These are phyloP conservation scores for Ooceraea biroi DNA, from an alignment of 1,140 invertebrate genomes.

Conservation along the genomic window DNA sequence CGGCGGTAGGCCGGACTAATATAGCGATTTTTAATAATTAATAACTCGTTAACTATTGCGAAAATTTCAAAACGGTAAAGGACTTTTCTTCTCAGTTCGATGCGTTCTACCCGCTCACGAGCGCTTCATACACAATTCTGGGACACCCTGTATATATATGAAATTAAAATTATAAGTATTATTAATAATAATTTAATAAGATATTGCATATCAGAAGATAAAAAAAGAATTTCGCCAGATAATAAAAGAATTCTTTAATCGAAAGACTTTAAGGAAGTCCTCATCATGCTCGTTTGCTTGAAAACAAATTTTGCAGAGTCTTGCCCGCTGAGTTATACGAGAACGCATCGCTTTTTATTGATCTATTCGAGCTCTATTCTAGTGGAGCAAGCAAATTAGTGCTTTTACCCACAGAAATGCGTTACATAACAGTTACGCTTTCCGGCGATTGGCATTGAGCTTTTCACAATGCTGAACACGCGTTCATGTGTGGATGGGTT, in stretches of 20 bases:
- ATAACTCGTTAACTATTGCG: too few relatives aligned
- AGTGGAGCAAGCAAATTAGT: slow-evolving; percentile 51
- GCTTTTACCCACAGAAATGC: slow-evolving; percentile 22
- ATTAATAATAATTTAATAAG: too few relatives aligned
- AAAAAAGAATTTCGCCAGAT: background rate
- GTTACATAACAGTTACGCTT: slow-evolving; percentile 32
- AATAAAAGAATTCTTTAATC: background rate
- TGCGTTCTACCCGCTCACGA: too few relatives aligned
- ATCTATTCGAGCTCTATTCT: too few relatives aligned
- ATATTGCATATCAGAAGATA: background rate
- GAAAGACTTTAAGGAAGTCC: background rate
- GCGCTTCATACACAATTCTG: too few relatives aligned
- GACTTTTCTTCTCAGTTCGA: too few relatives aligned
- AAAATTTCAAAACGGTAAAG: too few relatives aligned
- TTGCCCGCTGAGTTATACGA: slow-evolving; percentile 20
- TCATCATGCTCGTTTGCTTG: background rate
- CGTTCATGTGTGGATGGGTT: slow-evolving; percentile 50
- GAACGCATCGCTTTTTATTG: slow-evolving; percentile 30
- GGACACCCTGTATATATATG: too few relatives aligned
- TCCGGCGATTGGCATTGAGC: slow-evolving; percentile 56
- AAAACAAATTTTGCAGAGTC: slow-evolving; percentile 27
- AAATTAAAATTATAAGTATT: too few relatives aligned
- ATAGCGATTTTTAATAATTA: too few relatives aligned
- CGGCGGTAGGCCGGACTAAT: too few relatives aligned
- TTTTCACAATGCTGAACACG: slow-evolving; percentile 42